phyloP scores from a whole-genome alignment of 2,797 vertebrate species.

The Lophius americanus region DNA sequence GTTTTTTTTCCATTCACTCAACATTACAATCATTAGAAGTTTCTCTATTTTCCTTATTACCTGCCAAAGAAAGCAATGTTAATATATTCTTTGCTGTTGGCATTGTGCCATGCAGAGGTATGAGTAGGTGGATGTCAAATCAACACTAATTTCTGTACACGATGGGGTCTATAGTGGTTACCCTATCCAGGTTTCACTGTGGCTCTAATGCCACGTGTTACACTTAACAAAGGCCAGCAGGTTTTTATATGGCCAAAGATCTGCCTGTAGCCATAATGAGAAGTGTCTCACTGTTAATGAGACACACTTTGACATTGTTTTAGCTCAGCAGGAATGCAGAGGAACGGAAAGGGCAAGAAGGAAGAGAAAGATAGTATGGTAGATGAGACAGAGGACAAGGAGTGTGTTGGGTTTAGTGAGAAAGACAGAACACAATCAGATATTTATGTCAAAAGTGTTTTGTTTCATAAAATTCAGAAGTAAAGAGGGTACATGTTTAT shows the following conservation, averaged over 20 bases:
- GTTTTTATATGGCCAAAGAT: slow-evolving; percentile 73
- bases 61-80: neutral
- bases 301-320: slow-evolving; percentile 81
- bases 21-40: too few relatives aligned
- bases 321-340: slow-evolving; percentile 59
- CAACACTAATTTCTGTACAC: slow-evolving; percentile 58
- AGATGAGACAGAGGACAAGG: slow-evolving; percentile 17
- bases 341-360: slow-evolving; percentile 35
- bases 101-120: neutral
- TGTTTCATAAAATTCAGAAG: slow-evolving; percentile 40
- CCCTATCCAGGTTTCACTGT: slow-evolving; percentile 38
- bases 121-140: slow-evolving; percentile 32
- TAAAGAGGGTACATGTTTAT: slow-evolving; percentile 39
- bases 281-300: slow-evolving; percentile 74
- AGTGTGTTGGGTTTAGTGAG: slow-evolving; percentile 6
- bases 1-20: too few relatives aligned
- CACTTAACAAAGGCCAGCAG: slow-evolving; percentile 33
- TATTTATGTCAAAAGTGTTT: slow-evolving; percentile 47
- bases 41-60: too few relatives aligned
- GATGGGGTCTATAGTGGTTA: slow-evolving; percentile 25
- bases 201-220: neutral
- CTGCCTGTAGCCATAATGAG: slow-evolving; percentile 68
- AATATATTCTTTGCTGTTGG: slow-evolving; percentile 19
- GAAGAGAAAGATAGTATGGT: slow-evolving; percentile 8
- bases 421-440: slow-evolving; percentile 48